phyloP scores from a whole-genome alignment of 2,888 invertebrate genomes.

The Cheilosia variabilis region DNA sequence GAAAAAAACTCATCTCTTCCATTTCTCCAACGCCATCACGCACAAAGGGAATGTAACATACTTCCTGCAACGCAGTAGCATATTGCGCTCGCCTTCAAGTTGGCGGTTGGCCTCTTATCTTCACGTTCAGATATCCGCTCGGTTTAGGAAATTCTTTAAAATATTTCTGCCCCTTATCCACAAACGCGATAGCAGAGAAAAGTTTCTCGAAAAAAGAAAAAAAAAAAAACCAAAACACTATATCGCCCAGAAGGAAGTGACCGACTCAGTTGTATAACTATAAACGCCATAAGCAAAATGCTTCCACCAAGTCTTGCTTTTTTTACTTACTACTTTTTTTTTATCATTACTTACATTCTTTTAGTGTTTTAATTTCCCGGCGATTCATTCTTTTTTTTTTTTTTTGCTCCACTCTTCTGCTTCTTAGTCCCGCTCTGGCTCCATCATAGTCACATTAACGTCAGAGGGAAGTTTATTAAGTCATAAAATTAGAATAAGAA shows the following conservation, averaged over 20 bases:
- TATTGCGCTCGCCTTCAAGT: constrained; percentile 35
- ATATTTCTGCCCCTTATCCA: constrained; percentile 2
- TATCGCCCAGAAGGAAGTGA: constrained; percentile 11
- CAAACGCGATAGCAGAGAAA: constrained; percentile 22
- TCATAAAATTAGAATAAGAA: constrained; percentile 72
- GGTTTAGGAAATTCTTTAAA: constrained; percentile 16
- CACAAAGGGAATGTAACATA: constrained; percentile 12
- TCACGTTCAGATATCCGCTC: constrained; percentile 56
- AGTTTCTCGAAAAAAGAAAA: constrained; percentile 13
- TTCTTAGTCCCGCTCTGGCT: not conserved
- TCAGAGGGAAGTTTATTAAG: constrained; percentile 71
- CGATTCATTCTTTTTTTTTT: not conserved
- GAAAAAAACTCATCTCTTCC: no score
- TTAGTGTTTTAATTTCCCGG: constrained; percentile 40
- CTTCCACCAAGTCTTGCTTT: constrained; percentile 38
- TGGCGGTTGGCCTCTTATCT: constrained; percentile 37
- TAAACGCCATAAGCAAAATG: constrained; percentile 3
- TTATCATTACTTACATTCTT: constrained; percentile 51
- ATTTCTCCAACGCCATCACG: not conserved
- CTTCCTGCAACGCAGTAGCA: constrained; percentile 46
- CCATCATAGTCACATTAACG: constrained; percentile 69
- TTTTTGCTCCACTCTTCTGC: constrained; percentile 2
- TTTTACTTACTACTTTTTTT: constrained; percentile 38
- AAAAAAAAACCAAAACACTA: not conserved
- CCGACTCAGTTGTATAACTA: constrained; percentile 5